Conservation (phyloP, 2,113 vertebrate genomes). For the Arothron firmamentum region DNA sequence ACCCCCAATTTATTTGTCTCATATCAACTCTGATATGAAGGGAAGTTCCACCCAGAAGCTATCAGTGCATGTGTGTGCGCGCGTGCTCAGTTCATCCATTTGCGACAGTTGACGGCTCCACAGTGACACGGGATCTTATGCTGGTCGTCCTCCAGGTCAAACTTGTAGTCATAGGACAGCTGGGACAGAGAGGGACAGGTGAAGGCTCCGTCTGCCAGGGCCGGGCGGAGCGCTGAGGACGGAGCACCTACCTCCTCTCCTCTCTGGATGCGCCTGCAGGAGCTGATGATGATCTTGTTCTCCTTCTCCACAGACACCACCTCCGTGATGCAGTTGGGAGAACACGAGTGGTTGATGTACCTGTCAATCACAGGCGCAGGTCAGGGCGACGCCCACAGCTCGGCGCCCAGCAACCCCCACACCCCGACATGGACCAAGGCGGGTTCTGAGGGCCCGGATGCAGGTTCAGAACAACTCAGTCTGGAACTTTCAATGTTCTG, state of each 20-base stretch:
- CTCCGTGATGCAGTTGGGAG: slow-evolving; percentile 95
- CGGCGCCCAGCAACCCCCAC: too few relatives aligned
- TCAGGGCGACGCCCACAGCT: not conserved
- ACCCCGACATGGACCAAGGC: too few relatives aligned
- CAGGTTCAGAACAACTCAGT: not conserved
- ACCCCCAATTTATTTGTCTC: slow-evolving; percentile 27
- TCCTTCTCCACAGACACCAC: slow-evolving; percentile 93
- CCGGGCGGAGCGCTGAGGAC: too few relatives aligned
- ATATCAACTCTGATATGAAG: slow-evolving; percentile 13
- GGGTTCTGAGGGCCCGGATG: not conserved
- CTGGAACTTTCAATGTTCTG: too few relatives aligned
- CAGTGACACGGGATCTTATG: slow-evolving; percentile 99
- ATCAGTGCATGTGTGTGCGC: slow-evolving; percentile 16
- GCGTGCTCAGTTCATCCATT: slow-evolving; percentile 93
- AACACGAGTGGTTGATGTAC: slow-evolving; percentile 98
- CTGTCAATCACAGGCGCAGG: slow-evolving; percentile 63
- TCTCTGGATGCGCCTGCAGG: slow-evolving; percentile 92
- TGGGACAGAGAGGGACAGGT: slow-evolving; percentile 49
- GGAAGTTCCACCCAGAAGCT: slow-evolving; percentile 28
- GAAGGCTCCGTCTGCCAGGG: too few relatives aligned
- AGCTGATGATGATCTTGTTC: slow-evolving; percentile 98
- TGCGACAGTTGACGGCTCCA: slow-evolving; percentile 95
- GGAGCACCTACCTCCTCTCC: slow-evolving; percentile 96
- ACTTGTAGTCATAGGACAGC: slow-evolving; percentile 97
- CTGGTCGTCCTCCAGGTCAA: slow-evolving; percentile 99